Percentiles rank a stretch among this genome's conserved stretches.
Conservation (phyloP, 2,888 invertebrate genomes). For the Acrocyrtus sp. region DNA sequence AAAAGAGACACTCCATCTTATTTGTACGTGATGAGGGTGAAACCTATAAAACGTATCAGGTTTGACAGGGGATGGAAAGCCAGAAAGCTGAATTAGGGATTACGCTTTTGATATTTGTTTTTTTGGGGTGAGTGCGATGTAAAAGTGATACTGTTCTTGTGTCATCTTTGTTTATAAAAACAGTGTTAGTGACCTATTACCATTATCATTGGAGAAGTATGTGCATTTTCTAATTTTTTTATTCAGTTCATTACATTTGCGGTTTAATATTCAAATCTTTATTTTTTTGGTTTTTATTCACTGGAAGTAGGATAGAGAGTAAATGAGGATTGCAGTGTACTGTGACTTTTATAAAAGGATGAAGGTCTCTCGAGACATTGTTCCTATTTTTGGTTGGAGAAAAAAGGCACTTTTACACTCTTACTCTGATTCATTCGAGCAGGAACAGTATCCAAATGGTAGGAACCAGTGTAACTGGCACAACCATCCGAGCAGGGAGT, state of each 20-base stretch:
- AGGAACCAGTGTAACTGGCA: conserved; percentile 7
- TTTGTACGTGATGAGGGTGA: no score
- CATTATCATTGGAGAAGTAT: conserved; percentile 34
- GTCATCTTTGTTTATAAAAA: no score
- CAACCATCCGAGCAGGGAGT: not conserved
- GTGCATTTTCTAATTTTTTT: no score
- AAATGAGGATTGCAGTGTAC: not conserved
- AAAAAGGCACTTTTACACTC: conserved; percentile 43
- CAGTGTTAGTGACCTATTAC: no score
- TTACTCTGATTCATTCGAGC: conserved; percentile 9
- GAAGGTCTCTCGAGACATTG: conserved; percentile 62
- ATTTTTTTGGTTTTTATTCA: not conserved
- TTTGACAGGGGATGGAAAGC: not conserved
- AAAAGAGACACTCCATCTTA: no score
- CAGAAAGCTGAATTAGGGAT: conserved; percentile 44
- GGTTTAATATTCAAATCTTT: no score
- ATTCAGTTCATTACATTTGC: no score
- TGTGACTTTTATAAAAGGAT: no score
- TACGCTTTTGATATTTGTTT: no score
- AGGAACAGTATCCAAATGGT: not conserved
- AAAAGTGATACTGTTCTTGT: no score
- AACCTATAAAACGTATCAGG: no score
- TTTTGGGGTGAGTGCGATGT: no score
- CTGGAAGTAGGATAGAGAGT: not conserved
- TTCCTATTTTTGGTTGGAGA: conserved; percentile 49